Base-by-base conservation (phyloP, 2,888 invertebrate genomes). In the Athalia circularis region DNA sequence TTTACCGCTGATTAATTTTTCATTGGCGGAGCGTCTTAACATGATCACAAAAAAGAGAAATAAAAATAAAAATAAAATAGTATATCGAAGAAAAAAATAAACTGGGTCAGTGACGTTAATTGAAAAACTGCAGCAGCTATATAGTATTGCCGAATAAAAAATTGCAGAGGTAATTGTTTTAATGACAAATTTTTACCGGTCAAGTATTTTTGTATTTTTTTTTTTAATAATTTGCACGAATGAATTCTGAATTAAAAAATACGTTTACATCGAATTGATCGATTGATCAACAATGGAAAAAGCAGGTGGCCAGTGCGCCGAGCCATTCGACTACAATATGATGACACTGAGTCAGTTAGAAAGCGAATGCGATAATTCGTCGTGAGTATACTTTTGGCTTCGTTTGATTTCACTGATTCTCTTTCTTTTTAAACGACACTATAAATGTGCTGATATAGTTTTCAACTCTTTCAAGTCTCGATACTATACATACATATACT, bases 331-430 rank as follows among this genome's bases (percentile, higher is more conserved):
- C 29, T 29, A 29, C 2, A 29, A 29, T 54, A 54, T 54, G 68
- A 29, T 68, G 68, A 68, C 57, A 72, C 72, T 72, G 72, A 72
- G 59, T 72, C 72, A 59, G 72, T 72, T 72, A 72, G 72, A 72
- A 72, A 72, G 72, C 72, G 72, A 72, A 59, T 72, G 72, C 47
- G 72, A 72, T 72, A 72, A 72, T 72, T 15, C 72, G 45, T 47
- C 72, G 57, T 5, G 6, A 47, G 29, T 29, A 68, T 47, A 59
- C 57, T 57, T 70, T 57, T 70, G 70, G 45, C 70, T 57, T 13
- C 47, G 57, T 13, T 72, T 72, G 45, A 72, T 72, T 72, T 57
- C 72, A 57, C 72, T 59, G 29, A 57, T 70, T 7, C n/a, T 43
- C 8, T 72, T 72, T 13, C n/a, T 13, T 45, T 9, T 52, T 68